These are phyloP conservation scores for Nymphalis c-album DNA, from an alignment of 2,888 invertebrate genomes.

Conservation along the genomic window DNA sequence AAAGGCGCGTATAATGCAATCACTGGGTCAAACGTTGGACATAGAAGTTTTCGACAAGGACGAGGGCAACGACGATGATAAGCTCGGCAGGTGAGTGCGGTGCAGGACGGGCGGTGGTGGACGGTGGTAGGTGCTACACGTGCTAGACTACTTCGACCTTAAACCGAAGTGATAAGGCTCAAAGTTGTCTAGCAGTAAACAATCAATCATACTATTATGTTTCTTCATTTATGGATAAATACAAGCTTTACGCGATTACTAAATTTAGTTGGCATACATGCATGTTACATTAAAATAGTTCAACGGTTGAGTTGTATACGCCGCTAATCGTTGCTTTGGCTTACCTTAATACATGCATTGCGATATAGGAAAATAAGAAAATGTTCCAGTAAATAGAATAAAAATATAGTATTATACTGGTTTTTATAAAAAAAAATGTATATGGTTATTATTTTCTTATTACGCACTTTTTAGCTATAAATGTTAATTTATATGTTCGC, in stretches of 20 bases:
- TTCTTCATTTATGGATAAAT: not conserved
- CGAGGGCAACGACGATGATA: constrained; percentile 91
- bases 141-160: constrained; percentile 20
- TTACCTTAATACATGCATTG: constrained; percentile 4
- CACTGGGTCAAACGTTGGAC: constrained; percentile 87
- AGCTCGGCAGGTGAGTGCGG: constrained; percentile 89
- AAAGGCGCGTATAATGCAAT: constrained; percentile 81
- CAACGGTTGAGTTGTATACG: not conserved
- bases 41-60: constrained; percentile 93
- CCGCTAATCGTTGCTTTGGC: not conserved
- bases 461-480: not conserved
- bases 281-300: not conserved
- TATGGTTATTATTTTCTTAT: not conserved
- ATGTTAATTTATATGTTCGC: not conserved
- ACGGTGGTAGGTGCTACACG: constrained; percentile 29
- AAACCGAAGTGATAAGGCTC: constrained; percentile 1
- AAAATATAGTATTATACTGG: too few species aligned
- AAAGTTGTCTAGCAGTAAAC: constrained; percentile 10
- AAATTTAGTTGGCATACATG: not conserved
- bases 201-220: not conserved
- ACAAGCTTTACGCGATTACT: not conserved
- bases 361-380: constrained; percentile 18
- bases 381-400: too few species aligned
- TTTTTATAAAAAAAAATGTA: too few species aligned
- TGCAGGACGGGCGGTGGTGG: constrained; percentile 27